Percentiles rank a stretch among this genome's conserved stretches.
Evolutionary conservation across 2,888 invertebrate genomes (phyloP).

Genomic region (Gari tellinella): DNA sequence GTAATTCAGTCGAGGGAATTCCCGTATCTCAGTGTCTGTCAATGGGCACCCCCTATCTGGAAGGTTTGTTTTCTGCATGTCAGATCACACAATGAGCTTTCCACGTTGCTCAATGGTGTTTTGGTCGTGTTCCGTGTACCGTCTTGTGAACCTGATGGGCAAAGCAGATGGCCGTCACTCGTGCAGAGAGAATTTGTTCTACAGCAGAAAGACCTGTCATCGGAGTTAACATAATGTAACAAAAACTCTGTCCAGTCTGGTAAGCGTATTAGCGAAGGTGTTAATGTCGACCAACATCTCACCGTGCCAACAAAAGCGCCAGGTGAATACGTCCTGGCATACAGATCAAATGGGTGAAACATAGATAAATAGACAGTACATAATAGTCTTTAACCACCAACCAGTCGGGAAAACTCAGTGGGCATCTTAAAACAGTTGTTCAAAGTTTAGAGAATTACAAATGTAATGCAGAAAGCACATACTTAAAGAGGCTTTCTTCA

Average conservation of each 20-base stretch:
- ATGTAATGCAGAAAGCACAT: too few species aligned
- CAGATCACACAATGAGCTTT: constrained; percentile 36
- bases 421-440: too few species aligned
- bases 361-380: too few species aligned
- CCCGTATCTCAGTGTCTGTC: constrained; percentile 19
- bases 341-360: too few species aligned
- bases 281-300: constrained; percentile 39
- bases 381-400: too few species aligned
- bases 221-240: constrained; percentile 18
- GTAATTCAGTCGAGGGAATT: too few species aligned
- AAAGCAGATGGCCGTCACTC: constrained; percentile 29
- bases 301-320: constrained; percentile 44
- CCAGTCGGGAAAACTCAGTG: too few species aligned
- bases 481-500: too few species aligned
- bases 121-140: constrained; percentile 22
- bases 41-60: constrained; percentile 42
- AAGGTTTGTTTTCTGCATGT: constrained; percentile 55
- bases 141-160: constrained; percentile 27
- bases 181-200: constrained; percentile 35
- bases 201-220: constrained; percentile 48
- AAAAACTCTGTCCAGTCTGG: constrained; percentile 26
- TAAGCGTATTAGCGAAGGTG: constrained; percentile 46
- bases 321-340: constrained; percentile 24
- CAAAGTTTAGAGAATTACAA: too few species aligned
- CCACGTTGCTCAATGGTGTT: constrained; percentile 11